phyloP scores from a whole-genome alignment of 1,140 invertebrate genomes.

The Sminthurinus signatus region DNA sequence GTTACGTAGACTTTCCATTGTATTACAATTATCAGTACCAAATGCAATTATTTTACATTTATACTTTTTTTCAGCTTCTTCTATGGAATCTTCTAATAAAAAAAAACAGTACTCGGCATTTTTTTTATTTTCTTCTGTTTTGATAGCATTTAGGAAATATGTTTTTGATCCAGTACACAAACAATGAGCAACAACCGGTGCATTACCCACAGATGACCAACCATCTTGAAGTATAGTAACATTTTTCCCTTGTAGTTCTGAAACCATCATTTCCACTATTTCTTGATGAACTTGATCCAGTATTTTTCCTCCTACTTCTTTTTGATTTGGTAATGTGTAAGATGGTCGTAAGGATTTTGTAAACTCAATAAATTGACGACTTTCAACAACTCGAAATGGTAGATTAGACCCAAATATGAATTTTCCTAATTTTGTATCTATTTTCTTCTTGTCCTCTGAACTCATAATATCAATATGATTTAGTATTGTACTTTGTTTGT shows the following conservation, averaged over 20 bases:
- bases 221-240: conserved; percentile 11
- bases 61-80: conserved; percentile 8
- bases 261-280: not conserved
- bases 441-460: too few species aligned
- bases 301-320: not conserved
- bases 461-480: too few species aligned
- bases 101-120: not conserved
- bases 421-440: too few species aligned
- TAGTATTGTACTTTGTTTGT: too few species aligned
- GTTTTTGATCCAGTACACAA: not conserved
- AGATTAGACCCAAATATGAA: not conserved
- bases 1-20: conserved; percentile 3
- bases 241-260: not conserved
- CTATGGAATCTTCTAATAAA: not conserved
- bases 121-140: not conserved
- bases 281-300: conserved; percentile 11
- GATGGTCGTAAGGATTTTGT: not conserved
- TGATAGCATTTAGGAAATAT: not conserved
- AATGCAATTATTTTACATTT: not conserved
- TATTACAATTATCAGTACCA: conserved; percentile 9
- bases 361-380: conserved; percentile 1
- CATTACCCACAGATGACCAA: not conserved
- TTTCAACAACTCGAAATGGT: conserved; percentile 1
- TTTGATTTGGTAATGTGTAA: not conserved
- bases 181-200: conserved; percentile 1